Evolutionary conservation across 2,888 invertebrate genomes (phyloP), one percentile per base, ranked within the genome.

Genomic region (Hemithea aestivaria): DNA sequence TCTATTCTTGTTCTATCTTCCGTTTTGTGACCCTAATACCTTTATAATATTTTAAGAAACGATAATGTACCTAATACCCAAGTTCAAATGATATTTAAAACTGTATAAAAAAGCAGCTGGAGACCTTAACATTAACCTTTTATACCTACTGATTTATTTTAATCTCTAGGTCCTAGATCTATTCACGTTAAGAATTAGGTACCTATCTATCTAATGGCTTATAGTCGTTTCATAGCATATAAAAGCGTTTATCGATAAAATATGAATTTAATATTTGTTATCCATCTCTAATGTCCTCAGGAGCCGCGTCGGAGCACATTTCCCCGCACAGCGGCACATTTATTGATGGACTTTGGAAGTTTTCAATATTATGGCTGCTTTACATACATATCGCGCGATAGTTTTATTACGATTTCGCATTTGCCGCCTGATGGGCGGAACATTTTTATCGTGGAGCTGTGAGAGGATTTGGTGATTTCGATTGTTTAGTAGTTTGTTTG

Each of bases 341-440:
- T 87, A 85, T 87, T 85, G 87, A 84, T 84, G 85, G 83, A 79
- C 80, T 84, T 84, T 83, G 77, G 80, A 83, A 87, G 74, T 85
- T 85, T 87, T 82, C 85, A 85, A 81, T 83, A 83, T 85, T 82
- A 87, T 84, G 76, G 80, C 77, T 84, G 80, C 80, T 85, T 85
- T 87, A 85, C 87, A 85, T 85, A 79, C 41, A 29, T 76, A 67
- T 71, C 71, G 70, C 63, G 28, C 75, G 75, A 75, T 76, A 81
- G 75, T 83, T 87, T 87, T 87, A 87, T 87, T 87, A 85, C 85
- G 75, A 84, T 82, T 84, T 85, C 78, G 74, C 85, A 87, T 87
- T 87, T 87, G 84, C 85, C 83, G 75, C 85, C 83, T 71, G 85
- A 80, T 76, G 85, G 58, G 85, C 68, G 64, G 71, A 67, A 66